These are phyloP conservation scores for Pandemis heparana DNA, from an alignment of 2,888 invertebrate genomes.

Conservation along the genomic window DNA sequence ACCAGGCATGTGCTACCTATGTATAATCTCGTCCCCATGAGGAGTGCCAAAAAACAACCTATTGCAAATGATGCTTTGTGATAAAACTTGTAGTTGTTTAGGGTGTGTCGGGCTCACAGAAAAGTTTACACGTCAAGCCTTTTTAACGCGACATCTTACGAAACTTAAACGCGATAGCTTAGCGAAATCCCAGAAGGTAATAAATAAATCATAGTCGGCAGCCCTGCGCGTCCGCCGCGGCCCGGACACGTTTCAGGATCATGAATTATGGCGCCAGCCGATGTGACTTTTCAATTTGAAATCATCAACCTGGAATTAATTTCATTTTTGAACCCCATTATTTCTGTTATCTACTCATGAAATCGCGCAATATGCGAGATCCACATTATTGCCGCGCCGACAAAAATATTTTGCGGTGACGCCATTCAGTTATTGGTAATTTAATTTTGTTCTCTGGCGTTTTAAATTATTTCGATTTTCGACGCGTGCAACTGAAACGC, in stretches of 20 bases:
- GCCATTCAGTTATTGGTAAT: slow-evolving; percentile 61
- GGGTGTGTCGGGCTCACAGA: neutral
- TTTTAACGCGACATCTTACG: slow-evolving; percentile 29
- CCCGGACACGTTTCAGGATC: slow-evolving; percentile 85
- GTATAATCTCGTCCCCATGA: no score
- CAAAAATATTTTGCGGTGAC: slow-evolving; percentile 79
- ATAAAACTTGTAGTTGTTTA: neutral
- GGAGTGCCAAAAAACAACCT: no score
- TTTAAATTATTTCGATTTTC: slow-evolving; percentile 41
- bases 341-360: slow-evolving; percentile 83
- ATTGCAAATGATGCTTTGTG: no score
- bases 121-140: slow-evolving; percentile 1
- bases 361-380: slow-evolving; percentile 83
- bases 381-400: slow-evolving; percentile 78
- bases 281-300: slow-evolving; percentile 87
- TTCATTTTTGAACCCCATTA: slow-evolving; percentile 86
- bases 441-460: slow-evolving; percentile 57
- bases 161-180: slow-evolving; percentile 34
- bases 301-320: slow-evolving; percentile 87
- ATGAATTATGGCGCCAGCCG: slow-evolving; percentile 86
- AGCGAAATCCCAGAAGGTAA: slow-evolving; percentile 51
- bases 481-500: slow-evolving; percentile 18
- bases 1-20: no score
- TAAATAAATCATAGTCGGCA: slow-evolving; percentile 66
- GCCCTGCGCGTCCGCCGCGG: slow-evolving; percentile 79